Evolutionary conservation across 2,797 vertebrate species (phyloP), one percentile per base, ranked within the genome.

Genomic region (Mycteria americana): DNA sequence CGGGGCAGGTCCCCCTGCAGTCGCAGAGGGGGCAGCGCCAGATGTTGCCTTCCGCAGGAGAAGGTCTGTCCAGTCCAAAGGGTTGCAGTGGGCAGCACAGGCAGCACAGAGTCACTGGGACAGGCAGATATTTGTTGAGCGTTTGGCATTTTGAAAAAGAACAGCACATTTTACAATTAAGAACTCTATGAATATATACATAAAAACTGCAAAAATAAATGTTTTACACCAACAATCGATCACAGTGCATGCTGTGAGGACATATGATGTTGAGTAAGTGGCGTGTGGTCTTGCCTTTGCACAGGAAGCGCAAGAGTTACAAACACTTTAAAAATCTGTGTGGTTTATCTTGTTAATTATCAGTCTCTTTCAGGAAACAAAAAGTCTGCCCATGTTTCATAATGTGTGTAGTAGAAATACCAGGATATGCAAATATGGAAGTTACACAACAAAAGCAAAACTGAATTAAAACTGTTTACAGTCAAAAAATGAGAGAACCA

Each of bases 401-500:
- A 82, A 88, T 1, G 11, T 2, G 14, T 30, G n/a, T 35, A 91
- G 45, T 7, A 85, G 72, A 88, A 91, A 67, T 60, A 70, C 6
- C 4, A 17, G 21, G 24, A 80, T 83, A 89, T 95, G 86, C 81
- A 94, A 95, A 95, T 81, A 53, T 7, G n/a, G 65, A 86, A 68
- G 57, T 95, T 97, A 92, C 75, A 83, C 75, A 97, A 93, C 0
- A 4, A 92, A 85, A 89, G 41, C 68, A 93, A 69, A 94, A 92
- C 35, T 37, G 35, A 93, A 65, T 89, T 87, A 80, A 83, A 91
- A 48, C 25, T 96, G 68, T 80, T 91, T 88, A 89, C 75, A 72
- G 64, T 39, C 14, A 72, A 92, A 97, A 94, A 93, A 68, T 1
- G 16, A 90, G 35, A 82, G 53, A 95, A 93, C 74, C 39, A 63